Evolutionary conservation across 2,888 invertebrate species (phyloP).

Genomic region (Bimastos eiseni): DNA sequence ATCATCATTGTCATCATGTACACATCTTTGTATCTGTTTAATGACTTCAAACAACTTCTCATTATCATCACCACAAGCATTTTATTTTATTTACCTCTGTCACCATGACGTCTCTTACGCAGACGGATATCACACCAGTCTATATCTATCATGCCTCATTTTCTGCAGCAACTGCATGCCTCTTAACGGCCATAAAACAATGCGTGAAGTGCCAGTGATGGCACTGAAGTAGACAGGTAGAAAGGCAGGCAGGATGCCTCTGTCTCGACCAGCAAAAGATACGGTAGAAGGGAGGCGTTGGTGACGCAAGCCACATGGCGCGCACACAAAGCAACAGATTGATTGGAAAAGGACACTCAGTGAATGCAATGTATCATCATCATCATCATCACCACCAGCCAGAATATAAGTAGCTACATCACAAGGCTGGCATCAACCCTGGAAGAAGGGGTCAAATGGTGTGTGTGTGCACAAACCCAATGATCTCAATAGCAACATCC

Average conservation of each 20-base stretch:
- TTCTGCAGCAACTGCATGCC: not conserved
- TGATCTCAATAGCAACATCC: not conserved
- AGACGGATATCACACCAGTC: not conserved
- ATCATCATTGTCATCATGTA: not conserved
- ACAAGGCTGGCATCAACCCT: not conserved
- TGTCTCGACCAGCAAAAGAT: not conserved
- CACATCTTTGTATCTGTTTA: too few species aligned
- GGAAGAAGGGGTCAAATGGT: not conserved
- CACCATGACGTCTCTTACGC: not conserved
- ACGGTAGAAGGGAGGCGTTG: not conserved
- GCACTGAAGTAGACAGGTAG: not conserved
- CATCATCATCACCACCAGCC: not conserved
- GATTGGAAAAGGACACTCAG: not conserved
- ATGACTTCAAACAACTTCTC: not conserved
- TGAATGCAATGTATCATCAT: not conserved
- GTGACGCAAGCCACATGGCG: not conserved
- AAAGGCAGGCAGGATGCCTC: not conserved
- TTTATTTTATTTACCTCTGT: too few species aligned
- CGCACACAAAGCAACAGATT: not conserved
- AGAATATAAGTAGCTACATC: not conserved
- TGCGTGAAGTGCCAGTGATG: not conserved
- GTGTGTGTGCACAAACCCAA: not conserved
- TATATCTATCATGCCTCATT: not conserved
- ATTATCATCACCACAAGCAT: not conserved
- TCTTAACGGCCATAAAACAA: not conserved